Conservation (phyloP, 2,113 vertebrate species). For the Gasterosteus aculeatus region DNA sequence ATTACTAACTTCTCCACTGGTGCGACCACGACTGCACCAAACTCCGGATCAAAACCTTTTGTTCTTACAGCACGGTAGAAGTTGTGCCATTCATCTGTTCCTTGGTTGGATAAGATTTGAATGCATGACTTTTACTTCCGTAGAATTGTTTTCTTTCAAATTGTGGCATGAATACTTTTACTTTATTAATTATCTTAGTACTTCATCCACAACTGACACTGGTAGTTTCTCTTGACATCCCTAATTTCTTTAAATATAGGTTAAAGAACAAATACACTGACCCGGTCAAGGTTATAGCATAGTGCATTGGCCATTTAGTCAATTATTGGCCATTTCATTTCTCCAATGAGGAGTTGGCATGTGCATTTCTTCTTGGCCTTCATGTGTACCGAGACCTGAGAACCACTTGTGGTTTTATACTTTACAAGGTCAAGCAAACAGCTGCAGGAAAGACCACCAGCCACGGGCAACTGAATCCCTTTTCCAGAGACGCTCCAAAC, state of each 20-base stretch:
- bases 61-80: neutral
- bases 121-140: no score
- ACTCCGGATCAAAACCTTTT: neutral
- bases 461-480: conserved; percentile 33
- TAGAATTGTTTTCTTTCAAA: no score
- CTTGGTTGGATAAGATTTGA: no score
- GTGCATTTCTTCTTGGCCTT: conserved; percentile 3
- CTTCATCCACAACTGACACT: neutral
- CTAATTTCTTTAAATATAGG: neutral
- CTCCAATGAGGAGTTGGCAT: conserved; percentile 4
- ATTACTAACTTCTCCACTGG: neutral
- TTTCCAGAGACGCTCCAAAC: conserved; percentile 42
- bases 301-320: neutral
- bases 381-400: conserved; percentile 10
- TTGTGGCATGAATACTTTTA: no score
- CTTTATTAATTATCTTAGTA: no score
- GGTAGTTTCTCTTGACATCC: neutral
- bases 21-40: neutral
- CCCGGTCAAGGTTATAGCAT: neutral
- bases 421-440: conserved; percentile 52
- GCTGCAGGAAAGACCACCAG: conserved; percentile 38
- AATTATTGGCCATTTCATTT: conserved; percentile 1
- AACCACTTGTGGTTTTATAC: conserved; percentile 30
- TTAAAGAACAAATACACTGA: no score
- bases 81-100: no score